Base-by-base conservation (phyloP, 2,888 invertebrate species). In the Protonemura montana region DNA sequence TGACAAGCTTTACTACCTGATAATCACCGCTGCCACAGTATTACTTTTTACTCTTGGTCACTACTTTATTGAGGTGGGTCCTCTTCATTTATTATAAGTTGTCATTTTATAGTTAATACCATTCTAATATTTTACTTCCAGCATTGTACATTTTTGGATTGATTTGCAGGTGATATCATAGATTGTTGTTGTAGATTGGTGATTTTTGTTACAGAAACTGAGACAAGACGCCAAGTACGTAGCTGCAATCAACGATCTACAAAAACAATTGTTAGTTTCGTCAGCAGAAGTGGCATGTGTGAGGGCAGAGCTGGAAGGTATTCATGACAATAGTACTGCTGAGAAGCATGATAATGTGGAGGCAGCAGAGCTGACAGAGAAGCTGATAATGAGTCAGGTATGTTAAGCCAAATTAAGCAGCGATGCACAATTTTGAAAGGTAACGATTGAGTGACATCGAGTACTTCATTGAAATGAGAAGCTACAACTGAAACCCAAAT, bases 41-140 rank as follows among this genome's bases (percentile, higher is more conserved):
- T 92, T 96, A 7, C 91, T 96, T 85, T 96, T 97, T 89, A 93
- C 95, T 26, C 93, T 96, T 87, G 95, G 96, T 28, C 95, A 96
- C 91, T 95, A 96, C 90, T 95, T 95, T 89, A 94, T 96, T 88
- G 96, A 96, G 91, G 92, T 92, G 89, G 88, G 89, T 88, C 29
- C 28, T 25, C 28, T 76, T 76, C 5, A 76, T 2, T 7, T 7
- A 76, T 21, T 76, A 25, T 6, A 76, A 3, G 21, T 5, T 76
- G 21, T 2, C 21, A 5, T 76, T 76, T 76, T 35, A 10, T 35
- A 3, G 35, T 35, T 5, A 41, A 7, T 41, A 5, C 41, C 41
- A 41, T 41, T 41, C 41, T 41, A 41, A 41, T 41, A 5, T 7
- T 7, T 41, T 13, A 41, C 41, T 13, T 41, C 6, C 41, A 41